Conservation (phyloP, 2,888 invertebrate species). For the Drosophila neonasuta region DNA sequence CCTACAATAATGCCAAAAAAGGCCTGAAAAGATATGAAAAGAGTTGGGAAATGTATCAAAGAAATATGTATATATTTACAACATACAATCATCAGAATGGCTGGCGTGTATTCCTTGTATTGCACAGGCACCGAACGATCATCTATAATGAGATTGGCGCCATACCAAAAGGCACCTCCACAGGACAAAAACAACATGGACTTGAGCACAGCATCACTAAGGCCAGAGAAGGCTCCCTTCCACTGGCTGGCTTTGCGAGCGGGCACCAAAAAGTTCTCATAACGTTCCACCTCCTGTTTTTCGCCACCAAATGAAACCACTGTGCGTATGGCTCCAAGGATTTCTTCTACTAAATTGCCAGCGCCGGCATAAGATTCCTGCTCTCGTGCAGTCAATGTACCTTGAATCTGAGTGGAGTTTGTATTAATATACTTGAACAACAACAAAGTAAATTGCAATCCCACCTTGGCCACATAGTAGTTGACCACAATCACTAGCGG, state of each 20-base stretch:
- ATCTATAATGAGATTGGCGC: conserved; percentile 87
- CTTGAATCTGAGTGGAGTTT: conserved; percentile 83
- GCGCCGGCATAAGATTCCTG: conserved; percentile 89
- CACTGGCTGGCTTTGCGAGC: conserved; percentile 86
- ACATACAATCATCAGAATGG: conserved; percentile 88
- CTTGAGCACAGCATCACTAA: conserved; percentile 89
- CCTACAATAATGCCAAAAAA: conserved; percentile 91
- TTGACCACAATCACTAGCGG: conserved; percentile 90
- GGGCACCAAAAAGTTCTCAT: conserved; percentile 84
- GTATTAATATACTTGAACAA: neutral
- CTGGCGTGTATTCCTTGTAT: conserved; percentile 87
- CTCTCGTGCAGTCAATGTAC: conserved; percentile 86
- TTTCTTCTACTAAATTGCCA: conserved; percentile 90
- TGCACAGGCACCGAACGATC: conserved; percentile 83
- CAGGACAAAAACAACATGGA: conserved; percentile 89
- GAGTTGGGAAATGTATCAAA: no score
- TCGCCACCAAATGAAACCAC: conserved; percentile 92
- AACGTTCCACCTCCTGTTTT: conserved; percentile 87
- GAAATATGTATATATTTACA: no score
- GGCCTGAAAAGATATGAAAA: conserved; percentile 56
- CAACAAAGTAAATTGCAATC: no score
- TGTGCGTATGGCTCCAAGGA: conserved; percentile 88
- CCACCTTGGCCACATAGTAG: conserved; percentile 89
- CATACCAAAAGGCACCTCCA: conserved; percentile 91
- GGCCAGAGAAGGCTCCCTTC: conserved; percentile 87